Percentiles rank a stretch among this genome's conserved stretches.
Evolutionary conservation across 2,113 vertebrate genomes (phyloP).

Genomic region (Murina feae): DNA sequence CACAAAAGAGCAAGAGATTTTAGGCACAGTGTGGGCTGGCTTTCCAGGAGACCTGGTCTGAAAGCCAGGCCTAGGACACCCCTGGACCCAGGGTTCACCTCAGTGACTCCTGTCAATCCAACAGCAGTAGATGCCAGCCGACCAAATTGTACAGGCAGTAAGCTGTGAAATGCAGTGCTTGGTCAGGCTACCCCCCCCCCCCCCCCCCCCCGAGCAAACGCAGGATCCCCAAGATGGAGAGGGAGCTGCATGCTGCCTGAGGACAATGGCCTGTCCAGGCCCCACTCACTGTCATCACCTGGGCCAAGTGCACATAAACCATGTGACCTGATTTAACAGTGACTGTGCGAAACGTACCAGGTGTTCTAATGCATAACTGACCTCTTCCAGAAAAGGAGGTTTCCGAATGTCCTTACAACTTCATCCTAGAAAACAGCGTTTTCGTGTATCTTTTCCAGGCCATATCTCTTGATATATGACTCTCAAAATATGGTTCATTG

Average conservation of each 20-base stretch:
- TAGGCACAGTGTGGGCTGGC: neutral
- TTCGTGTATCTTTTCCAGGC: neutral
- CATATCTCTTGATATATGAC: no score
- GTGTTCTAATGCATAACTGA: neutral
- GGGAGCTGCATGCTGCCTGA: neutral
- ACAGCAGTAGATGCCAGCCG: neutral
- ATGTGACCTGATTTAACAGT: neutral
- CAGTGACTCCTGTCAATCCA: neutral
- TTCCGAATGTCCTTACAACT: neutral
- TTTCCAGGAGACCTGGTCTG: neutral
- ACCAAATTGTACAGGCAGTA: accelerated
- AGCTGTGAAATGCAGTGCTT: neutral
- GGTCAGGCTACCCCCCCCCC: neutral
- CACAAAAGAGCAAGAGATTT: neutral
- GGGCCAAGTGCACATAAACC: neutral
- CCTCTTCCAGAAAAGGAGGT: neutral
- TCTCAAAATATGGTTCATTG: no score
- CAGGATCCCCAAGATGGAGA: accelerated
- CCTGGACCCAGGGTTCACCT: neutral
- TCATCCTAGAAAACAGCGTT: no score
- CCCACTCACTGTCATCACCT: neutral
- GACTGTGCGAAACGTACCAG: neutral
- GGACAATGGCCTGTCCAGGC: neutral
- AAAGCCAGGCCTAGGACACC: neutral
- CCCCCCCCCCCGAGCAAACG: accelerated